phyloP scores from a whole-genome alignment of 2,888 invertebrate species.

The Epiblema foenella region DNA sequence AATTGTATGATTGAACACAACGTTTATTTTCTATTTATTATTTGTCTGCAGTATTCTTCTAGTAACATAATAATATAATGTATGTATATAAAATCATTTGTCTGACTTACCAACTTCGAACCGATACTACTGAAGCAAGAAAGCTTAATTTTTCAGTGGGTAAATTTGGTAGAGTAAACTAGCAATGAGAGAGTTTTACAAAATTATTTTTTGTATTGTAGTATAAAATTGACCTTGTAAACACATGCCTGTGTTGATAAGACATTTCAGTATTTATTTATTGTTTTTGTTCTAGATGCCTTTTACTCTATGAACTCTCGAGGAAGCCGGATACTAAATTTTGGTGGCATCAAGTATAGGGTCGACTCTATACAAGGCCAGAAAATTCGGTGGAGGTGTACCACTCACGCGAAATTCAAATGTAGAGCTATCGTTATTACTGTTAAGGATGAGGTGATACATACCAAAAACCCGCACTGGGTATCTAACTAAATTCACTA shows the following conservation, averaged over 20 bases:
- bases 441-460: background rate
- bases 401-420: background rate
- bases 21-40: too few relatives aligned
- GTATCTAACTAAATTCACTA: background rate
- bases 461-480: background rate
- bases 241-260: background rate
- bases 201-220: too few relatives aligned
- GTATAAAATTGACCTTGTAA: too few relatives aligned
- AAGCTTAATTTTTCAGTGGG: too few relatives aligned
- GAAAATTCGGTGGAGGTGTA: background rate
- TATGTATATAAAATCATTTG: too few relatives aligned
- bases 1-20: too few relatives aligned
- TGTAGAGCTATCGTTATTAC: background rate
- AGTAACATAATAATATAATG: too few relatives aligned
- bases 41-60: too few relatives aligned
- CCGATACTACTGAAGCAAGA: too few relatives aligned
- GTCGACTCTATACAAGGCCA: background rate
- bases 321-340: background rate
- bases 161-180: too few relatives aligned
- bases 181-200: too few relatives aligned
- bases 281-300: background rate
- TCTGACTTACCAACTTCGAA: too few relatives aligned
- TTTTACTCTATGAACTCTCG: background rate
- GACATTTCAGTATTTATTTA: background rate
- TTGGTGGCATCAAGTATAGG: conserved; percentile 2